Conservation (phyloP, 2,888 invertebrate genomes). For the Ophion obscuratus region DNA sequence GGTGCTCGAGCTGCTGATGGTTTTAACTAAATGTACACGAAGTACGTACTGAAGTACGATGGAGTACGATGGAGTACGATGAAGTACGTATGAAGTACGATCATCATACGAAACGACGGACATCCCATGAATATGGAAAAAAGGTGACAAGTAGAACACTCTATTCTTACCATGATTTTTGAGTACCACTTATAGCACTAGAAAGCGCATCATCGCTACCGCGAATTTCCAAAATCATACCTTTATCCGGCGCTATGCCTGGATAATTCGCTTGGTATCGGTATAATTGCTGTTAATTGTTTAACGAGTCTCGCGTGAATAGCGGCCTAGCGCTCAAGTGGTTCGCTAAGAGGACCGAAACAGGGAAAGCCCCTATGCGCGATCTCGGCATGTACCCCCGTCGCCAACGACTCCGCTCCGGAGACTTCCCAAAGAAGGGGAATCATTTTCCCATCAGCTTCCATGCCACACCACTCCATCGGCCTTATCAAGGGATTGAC, state of each 20-base stretch:
- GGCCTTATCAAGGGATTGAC: neutral
- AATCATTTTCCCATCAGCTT: constrained; percentile 24
- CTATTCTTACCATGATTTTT: neutral
- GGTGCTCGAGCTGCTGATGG: no score
- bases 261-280: constrained; percentile 77
- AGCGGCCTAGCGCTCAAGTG: constrained; percentile 77
- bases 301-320: constrained; percentile 80
- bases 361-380: constrained; percentile 27
- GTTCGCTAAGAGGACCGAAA: constrained; percentile 57
- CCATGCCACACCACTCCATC: neutral
- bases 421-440: constrained; percentile 2
- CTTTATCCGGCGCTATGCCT: neutral
- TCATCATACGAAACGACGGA: no score
- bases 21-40: no score
- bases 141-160: no score
- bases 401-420: neutral
- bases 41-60: no score
- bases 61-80: no score
- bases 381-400: constrained; percentile 8
- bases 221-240: constrained; percentile 17
- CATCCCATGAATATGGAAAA: no score
- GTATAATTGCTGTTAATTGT: constrained; percentile 82
- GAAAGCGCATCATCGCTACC: neutral
- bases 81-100: no score
- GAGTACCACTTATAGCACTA: neutral